Base-by-base conservation (phyloP, 2,113 vertebrate species). In the Perognathus longimembris region DNA sequence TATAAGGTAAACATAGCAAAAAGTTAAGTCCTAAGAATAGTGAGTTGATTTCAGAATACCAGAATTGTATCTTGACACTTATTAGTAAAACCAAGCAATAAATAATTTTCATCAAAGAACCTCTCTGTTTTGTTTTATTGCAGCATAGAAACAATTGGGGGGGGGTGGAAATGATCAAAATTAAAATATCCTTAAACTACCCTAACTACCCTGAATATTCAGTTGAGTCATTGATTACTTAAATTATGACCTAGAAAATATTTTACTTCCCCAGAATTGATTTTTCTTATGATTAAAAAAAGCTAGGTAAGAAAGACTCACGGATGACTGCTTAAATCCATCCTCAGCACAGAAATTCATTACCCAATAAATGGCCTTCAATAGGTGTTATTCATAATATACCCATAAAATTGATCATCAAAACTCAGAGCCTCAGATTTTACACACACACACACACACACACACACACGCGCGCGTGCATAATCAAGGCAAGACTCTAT, bases 401-500 rank as follows among this genome's bases (percentile, higher is more conserved):
- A 59, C 32, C 77, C 75, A 79, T 95, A 93, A 96, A 97, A 94
- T 88, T 88, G 81, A 93, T 93, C 42, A 89, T 94, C 94, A 91
- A 96, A 92, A 92, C 81, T 61, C 50, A 78, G 26, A 83, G 83
- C 88, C 94, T 85, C 45, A 91, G 64, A 94, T 91, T 94, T 93
- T 93, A 6, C 54, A n/a, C n/a, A n/a, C n/a, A n/a, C n/a, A n/a
- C n/a, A n/a, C n/a, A n/a, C n/a, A n/a, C n/a, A n/a, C n/a, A n/a
- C n/a, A n/a, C n/a, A n/a, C n/a, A n/a, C n/a, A n/a, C n/a, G n/a
- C n/a, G n/a, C n/a, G n/a, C n/a, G n/a, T n/a, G n/a, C n/a, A 71
- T 90, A 85, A 92, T 94, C 95, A 95, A 85, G 91, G 88, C 78
- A 94, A 96, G 95, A 94, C 74, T 88, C 88, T 96, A 93, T 94